Evolutionary conservation across 2,888 invertebrate genomes (phyloP).

Genomic region (Netelia virgata): DNA sequence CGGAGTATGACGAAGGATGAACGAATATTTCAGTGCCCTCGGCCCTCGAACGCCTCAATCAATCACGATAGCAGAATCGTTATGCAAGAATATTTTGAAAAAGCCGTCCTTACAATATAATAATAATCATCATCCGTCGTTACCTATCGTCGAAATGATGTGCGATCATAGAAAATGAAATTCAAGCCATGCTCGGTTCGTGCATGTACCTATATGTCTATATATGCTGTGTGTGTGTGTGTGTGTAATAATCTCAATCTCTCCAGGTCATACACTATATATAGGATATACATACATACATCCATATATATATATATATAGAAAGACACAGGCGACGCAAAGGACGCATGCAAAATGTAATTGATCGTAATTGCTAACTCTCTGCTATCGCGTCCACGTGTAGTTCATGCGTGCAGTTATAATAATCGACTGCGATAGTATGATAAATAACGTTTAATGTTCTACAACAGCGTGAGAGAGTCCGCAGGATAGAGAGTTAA

Average conservation of each 20-base stretch:
- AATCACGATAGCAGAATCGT: background rate
- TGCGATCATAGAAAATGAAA: background rate
- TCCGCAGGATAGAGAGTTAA: slow-evolving; percentile 54
- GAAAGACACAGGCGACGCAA: slow-evolving; percentile 21
- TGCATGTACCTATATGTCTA: background rate
- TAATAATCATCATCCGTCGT: background rate
- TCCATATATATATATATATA: background rate
- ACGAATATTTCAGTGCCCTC: background rate
- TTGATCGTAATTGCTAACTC: slow-evolving; percentile 7
- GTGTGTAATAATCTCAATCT: slow-evolving; percentile 2
- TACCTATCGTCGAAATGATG: background rate
- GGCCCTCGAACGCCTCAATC: background rate
- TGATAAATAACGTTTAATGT: slow-evolving; percentile 66
- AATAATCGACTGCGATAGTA: slow-evolving; percentile 49
- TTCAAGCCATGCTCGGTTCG: background rate
- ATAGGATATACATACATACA: background rate
- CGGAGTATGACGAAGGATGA: background rate
- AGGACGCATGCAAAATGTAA: slow-evolving; percentile 16
- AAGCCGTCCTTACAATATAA: background rate
- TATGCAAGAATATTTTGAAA: background rate
- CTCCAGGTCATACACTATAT: slow-evolving; percentile 12
- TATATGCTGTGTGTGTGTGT: too few relatives aligned
- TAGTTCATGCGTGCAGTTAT: slow-evolving; percentile 15
- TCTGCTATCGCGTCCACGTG: slow-evolving; percentile 19
- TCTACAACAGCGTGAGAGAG: slow-evolving; percentile 66